Percentiles rank a stretch among this genome's conserved stretches.
phyloP scores from a whole-genome alignment of 2,113 vertebrate species.

The Phasianus colchicus region DNA sequence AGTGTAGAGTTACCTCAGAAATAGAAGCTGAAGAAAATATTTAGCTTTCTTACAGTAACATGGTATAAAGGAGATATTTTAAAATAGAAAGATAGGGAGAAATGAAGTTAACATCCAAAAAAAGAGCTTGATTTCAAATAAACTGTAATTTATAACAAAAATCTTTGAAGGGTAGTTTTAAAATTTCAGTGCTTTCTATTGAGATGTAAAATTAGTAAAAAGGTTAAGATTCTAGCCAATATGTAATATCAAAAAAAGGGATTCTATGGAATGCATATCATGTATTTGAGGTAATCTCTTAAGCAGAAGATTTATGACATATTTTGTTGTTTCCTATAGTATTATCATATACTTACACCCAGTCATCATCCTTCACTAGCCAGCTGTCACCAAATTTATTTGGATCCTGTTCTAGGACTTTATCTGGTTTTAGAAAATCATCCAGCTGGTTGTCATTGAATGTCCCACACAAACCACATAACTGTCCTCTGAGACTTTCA shows the following conservation, averaged over 20 bases:
- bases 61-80: not conserved
- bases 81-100: not conserved
- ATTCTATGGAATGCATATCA: not conserved
- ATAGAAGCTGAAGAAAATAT: not conserved
- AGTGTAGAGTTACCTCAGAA: not conserved
- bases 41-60: not conserved
- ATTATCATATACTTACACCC: slow-evolving; percentile 34
- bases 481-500: slow-evolving; percentile 67
- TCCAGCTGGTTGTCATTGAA: slow-evolving; percentile 77
- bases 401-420: slow-evolving; percentile 44
- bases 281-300: not conserved
- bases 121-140: not conserved
- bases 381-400: slow-evolving; percentile 77
- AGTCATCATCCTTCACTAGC: slow-evolving; percentile 52
- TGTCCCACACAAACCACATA: slow-evolving; percentile 87
- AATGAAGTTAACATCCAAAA: not conserved
- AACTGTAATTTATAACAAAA: not conserved
- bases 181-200: not conserved
- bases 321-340: not conserved
- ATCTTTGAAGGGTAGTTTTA: not conserved
- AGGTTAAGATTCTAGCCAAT: not conserved
- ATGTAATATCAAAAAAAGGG: not conserved
- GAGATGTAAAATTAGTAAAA: not conserved
- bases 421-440: slow-evolving; percentile 73
- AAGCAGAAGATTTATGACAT: not conserved